phyloP scores from a whole-genome alignment of 2,113 vertebrate genomes.

The Oostethus manadensis region DNA sequence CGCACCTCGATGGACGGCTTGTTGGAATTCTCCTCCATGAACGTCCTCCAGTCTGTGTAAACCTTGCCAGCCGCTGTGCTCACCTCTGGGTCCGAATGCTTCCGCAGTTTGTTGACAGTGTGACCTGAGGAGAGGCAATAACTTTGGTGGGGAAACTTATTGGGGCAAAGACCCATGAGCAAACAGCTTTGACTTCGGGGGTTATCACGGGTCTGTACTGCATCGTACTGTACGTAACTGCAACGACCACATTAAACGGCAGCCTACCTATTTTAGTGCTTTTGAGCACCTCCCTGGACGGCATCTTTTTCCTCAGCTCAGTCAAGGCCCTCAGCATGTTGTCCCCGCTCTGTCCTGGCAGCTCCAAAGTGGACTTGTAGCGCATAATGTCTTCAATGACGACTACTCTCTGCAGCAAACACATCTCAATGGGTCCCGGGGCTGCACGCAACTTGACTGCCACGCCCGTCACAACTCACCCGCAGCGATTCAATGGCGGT shows the following conservation, averaged over 20 bases:
- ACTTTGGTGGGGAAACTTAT: neutral
- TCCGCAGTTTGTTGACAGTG: conserved; percentile 81
- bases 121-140: conserved; percentile 69
- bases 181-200: too few relatives aligned
- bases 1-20: conserved; percentile 87
- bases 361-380: conserved; percentile 84
- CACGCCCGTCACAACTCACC: conserved; percentile 69
- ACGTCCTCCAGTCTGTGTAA: conserved; percentile 81
- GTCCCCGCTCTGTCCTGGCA: conserved; percentile 81
- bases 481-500: conserved; percentile 86
- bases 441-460: neutral
- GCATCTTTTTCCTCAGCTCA: conserved; percentile 92
- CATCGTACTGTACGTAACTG: too few relatives aligned
- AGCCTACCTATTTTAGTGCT: conserved; percentile 87
- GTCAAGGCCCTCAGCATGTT: conserved; percentile 79
- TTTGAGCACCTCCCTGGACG: conserved; percentile 85
- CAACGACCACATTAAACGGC: too few relatives aligned
- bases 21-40: conserved; percentile 79
- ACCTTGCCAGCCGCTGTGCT: conserved; percentile 77
- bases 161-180: too few relatives aligned
- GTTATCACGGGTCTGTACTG: too few relatives aligned
- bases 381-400: conserved; percentile 92
- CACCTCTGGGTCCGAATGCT: conserved; percentile 79
- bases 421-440: conserved; percentile 14
- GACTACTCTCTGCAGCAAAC: conserved; percentile 85